A percentile compares a stretch with the other conserved stretches of the same genome.
These are phyloP conservation scores for Lophotis ruficrista DNA, from an alignment of 2,113 vertebrate genomes.

Conservation along the genomic window DNA sequence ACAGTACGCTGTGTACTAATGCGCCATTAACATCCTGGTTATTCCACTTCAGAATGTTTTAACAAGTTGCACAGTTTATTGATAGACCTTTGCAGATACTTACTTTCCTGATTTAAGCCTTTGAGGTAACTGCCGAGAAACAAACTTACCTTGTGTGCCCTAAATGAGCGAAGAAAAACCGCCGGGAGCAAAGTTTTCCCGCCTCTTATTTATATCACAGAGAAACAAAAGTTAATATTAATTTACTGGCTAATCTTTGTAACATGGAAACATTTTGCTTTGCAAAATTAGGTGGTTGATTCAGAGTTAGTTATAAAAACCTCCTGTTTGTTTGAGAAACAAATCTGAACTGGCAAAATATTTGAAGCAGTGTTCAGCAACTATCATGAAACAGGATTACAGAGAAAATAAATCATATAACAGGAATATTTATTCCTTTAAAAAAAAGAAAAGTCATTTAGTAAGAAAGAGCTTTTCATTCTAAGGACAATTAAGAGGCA, in stretches of 20 bases:
- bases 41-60: neutral
- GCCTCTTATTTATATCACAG: constrained; percentile 29
- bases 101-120: neutral
- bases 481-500: constrained; percentile 2
- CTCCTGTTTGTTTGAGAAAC: constrained; percentile 28
- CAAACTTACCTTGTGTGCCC: neutral
- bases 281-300: constrained; percentile 46
- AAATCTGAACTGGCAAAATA: constrained; percentile 21
- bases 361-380: constrained; percentile 37
- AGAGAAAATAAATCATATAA: neutral
- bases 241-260: constrained; percentile 41
- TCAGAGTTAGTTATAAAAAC: constrained; percentile 34
- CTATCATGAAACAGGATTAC: constrained; percentile 14
- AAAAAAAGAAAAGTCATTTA: neutral
- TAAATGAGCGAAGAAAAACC: neutral
- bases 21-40: neutral
- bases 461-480: neutral
- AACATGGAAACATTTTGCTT: constrained; percentile 47
- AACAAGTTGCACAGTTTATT: neutral
- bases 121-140: neutral
- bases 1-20: neutral
- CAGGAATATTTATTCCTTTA: neutral
- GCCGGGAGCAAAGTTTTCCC: neutral
- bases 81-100: neutral
- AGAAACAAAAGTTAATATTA: constrained; percentile 38